Conservation (phyloP, 2,797 vertebrate species). For the Anomalospiza imberbis region DNA sequence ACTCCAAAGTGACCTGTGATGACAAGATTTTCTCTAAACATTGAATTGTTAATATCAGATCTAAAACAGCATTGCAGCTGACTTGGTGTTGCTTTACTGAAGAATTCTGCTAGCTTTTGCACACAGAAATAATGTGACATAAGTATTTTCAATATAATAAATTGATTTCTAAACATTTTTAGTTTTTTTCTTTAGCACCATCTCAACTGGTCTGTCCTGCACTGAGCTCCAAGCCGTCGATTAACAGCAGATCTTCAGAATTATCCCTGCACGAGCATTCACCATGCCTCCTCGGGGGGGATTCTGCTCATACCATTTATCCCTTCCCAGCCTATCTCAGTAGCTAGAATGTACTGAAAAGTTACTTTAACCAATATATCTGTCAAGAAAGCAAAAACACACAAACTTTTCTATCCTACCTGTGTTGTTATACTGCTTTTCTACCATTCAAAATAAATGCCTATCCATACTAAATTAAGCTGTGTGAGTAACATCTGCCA, state of each 20-base stretch:
- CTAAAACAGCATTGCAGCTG: not conserved
- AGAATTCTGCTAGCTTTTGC: not conserved
- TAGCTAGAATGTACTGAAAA: not conserved
- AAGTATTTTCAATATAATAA: not conserved
- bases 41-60: not conserved
- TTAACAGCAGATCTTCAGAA: not conserved
- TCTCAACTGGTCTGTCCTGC: not conserved
- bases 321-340: not conserved
- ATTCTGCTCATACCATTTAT: not conserved
- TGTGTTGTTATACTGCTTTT: not conserved
- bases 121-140: not conserved
- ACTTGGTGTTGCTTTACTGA: not conserved
- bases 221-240: not conserved
- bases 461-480: not conserved
- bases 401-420: not conserved
- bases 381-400: not conserved
- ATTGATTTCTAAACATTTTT: not conserved
- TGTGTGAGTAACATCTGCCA: not conserved
- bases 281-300: not conserved
- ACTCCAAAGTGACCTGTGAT: not conserved
- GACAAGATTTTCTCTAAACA: not conserved
- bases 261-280: not conserved
- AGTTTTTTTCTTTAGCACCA: not conserved
- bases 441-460: not conserved
- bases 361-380: not conserved